Conservation (phyloP, 2,888 invertebrate genomes). For the Plemyria rubiginata region DNA sequence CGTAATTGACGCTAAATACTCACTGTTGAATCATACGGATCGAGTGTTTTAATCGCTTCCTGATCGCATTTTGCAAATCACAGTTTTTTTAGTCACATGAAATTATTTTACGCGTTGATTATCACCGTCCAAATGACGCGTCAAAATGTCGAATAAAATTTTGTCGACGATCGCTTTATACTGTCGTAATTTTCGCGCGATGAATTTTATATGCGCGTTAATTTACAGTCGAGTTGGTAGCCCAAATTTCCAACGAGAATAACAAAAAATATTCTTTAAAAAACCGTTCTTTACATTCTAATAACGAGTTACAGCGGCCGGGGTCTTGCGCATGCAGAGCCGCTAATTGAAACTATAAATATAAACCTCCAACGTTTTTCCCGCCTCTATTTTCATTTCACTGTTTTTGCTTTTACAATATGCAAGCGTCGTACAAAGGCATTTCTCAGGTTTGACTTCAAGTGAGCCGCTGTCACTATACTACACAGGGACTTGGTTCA, state of each 20-base stretch:
- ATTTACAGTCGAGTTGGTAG: constrained; percentile 56
- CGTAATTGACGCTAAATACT: constrained; percentile 81
- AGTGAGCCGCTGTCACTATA: constrained; percentile 36
- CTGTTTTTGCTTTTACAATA: constrained; percentile 54
- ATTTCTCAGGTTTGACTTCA: constrained; percentile 46
- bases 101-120: constrained; percentile 72
- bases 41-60: constrained; percentile 64
- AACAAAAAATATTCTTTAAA: constrained; percentile 45
- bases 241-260: constrained; percentile 36
- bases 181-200: constrained; percentile 67
- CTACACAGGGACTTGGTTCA: constrained; percentile 43
- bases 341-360: constrained; percentile 83
- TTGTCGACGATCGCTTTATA: constrained; percentile 69
- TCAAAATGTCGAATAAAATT: constrained; percentile 72
- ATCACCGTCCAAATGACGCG: constrained; percentile 70
- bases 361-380: constrained; percentile 68
- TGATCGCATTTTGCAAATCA: constrained; percentile 47
- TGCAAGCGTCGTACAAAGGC: constrained; percentile 48
- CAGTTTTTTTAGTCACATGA: constrained; percentile 60
- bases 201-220: constrained; percentile 65
- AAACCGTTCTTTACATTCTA: constrained; percentile 54
- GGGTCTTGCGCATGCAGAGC: constrained; percentile 64
- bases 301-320: constrained; percentile 54
- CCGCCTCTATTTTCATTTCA: constrained; percentile 62
- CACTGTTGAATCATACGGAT: constrained; percentile 63